A percentile compares a stretch with the other conserved stretches of the same genome.
Evolutionary conservation across 2,113 vertebrate genomes (phyloP).

Genomic region (Rhadina sibilatrix): DNA sequence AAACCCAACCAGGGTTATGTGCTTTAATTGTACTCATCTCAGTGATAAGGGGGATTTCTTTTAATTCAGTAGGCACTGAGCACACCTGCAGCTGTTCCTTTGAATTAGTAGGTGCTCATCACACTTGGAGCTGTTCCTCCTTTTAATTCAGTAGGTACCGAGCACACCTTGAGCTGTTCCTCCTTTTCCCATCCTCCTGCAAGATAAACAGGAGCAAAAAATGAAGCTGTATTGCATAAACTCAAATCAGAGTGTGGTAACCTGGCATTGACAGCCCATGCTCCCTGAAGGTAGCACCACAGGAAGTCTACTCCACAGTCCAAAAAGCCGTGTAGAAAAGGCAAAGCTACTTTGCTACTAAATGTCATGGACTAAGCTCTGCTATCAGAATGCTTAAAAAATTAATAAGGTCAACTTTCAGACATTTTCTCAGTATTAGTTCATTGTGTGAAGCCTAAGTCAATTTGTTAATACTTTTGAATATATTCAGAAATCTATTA

Average conservation of each 20-base stretch:
- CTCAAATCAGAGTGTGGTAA: background rate
- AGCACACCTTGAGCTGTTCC: background rate
- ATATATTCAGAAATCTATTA: background rate
- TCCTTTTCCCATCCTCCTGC: background rate
- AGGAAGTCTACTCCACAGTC: background rate
- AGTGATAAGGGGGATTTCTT: background rate
- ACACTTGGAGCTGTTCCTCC: accelerated
- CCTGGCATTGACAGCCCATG: background rate
- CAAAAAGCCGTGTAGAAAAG: background rate
- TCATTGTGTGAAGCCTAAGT: background rate
- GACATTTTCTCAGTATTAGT: background rate
- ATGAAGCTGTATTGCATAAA: background rate
- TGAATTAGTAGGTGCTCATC: background rate
- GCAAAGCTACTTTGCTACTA: background rate
- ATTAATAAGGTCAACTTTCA: background rate
- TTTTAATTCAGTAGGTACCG: background rate
- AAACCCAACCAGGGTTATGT: background rate
- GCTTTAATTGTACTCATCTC: background rate
- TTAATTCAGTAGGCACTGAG: background rate
- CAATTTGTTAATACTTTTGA: background rate
- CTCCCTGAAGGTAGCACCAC: background rate
- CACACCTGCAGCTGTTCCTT: background rate
- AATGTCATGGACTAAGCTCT: background rate
- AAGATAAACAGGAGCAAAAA: background rate
- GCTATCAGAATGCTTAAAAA: background rate